Evolutionary conservation across 2,797 vertebrate species (phyloP), one percentile per base, ranked within the genome.

Genomic region (Gymnoscopelus microlampas): DNA sequence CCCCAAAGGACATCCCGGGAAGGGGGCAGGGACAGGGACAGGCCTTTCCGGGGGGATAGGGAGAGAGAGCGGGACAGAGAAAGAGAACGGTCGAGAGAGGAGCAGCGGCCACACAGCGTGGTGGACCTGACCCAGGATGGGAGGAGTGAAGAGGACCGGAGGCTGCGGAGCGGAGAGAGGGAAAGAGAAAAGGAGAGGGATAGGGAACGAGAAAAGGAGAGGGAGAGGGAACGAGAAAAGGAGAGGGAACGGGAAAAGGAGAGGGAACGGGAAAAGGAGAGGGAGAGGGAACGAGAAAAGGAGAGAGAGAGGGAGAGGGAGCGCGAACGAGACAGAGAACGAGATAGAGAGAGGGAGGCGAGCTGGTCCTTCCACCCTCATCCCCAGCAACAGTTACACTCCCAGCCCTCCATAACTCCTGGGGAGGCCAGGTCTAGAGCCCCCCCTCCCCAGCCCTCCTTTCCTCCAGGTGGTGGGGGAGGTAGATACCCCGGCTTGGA

Each of bases 111-210:
- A 0, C 94, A 94, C 67, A 95, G 96, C 0, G 96, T 98, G 68
- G 96, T 97, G 8, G 97, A 98, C 83, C 93, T 96, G 79, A 96
- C 96, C 0, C 94, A 95, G 82, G 96, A 97, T 47, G 77, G 49
- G 10, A 79, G 83, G 73, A 68, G 60, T 0, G 92, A 90, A 47
- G 86, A 88, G 29, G 91, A 92, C 26, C 87, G 68, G 60, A 78
- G 84, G 68, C 80, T 56, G 12, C 85, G 80, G 56, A 84, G 72
- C 5, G 51, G 85, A 0, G 91, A 90, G 2, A 76, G 85, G 57
- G 88, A 91, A 0, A 73, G 80, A 0, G 89, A 89, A 32, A 82
- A 53, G 10, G 89, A 90, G 14, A 73, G 77, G 54, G 89, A 92
- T 26, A 62, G 84, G 14, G 89, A 85, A 3, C 5, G 57, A 0